phyloP scores from a whole-genome alignment of 23 tunicate genomes.

The Ascidia mentula region DNA sequence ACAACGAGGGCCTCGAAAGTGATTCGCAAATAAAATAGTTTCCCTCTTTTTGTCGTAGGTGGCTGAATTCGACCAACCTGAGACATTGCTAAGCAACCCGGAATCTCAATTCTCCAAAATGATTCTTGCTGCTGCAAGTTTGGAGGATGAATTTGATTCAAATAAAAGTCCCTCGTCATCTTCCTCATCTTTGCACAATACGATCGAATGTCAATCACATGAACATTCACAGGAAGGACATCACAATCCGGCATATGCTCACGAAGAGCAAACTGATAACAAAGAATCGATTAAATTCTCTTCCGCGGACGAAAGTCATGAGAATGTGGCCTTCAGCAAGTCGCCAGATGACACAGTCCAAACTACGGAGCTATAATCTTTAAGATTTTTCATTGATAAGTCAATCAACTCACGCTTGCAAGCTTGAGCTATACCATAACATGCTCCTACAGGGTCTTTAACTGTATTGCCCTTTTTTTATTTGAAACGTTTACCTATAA shows the following conservation, averaged over 20 bases:
- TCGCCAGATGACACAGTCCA: not conserved
- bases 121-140: slow-evolving; percentile 36
- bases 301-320: not conserved
- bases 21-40: too few species aligned
- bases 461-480: too few species aligned
- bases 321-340: not conserved
- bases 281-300: not conserved
- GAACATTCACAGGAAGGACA: not conserved
- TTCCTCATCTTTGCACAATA: not conserved
- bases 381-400: too few species aligned
- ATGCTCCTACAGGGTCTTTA: too few species aligned
- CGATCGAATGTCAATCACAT: not conserved
- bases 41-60: slow-evolving; percentile 53
- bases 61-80: slow-evolving; percentile 72
- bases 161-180: not conserved
- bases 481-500: too few species aligned
- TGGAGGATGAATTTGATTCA: not conserved
- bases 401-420: too few species aligned
- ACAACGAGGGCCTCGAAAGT: too few species aligned
- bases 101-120: slow-evolving; percentile 71
- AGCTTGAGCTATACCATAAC: too few species aligned
- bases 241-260: not conserved
- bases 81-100: slow-evolving; percentile 49
- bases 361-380: not conserved
- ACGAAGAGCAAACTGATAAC: not conserved